A percentile compares a stretch with the other conserved stretches of the same genome.
Evolutionary conservation across 2,113 vertebrate genomes (phyloP).

Genomic region (Strix uralensis): DNA sequence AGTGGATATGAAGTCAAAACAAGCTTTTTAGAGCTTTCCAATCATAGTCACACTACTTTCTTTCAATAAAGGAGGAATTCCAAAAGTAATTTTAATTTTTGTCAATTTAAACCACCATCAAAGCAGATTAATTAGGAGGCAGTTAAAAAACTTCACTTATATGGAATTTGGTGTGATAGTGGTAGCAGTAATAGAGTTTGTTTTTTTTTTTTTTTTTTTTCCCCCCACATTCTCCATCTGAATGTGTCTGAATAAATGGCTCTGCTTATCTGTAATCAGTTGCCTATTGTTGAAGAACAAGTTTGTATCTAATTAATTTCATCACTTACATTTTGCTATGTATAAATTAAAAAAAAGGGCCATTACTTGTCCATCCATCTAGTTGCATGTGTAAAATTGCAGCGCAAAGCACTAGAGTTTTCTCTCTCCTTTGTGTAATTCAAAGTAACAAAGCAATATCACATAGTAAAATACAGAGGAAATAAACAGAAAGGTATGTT

Average conservation of each 20-base stretch:
- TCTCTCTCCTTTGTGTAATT: neutral
- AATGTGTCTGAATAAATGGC: neutral
- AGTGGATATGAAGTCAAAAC: neutral
- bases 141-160: neutral
- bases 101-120: neutral
- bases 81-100: neutral
- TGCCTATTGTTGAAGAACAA: neutral
- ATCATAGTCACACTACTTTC: neutral
- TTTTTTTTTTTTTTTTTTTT: neutral
- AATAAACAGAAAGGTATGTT: neutral
- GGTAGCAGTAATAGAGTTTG: neutral
- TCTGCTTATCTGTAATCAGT: conserved; percentile 1
- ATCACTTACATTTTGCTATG: neutral
- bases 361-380: neutral
- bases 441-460: neutral
- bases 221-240: neutral
- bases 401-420: neutral
- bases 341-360: neutral
- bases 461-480: neutral
- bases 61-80: neutral
- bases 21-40: neutral
- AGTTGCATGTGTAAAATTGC: neutral
- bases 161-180: neutral
- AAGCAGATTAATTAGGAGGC: neutral
- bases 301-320: neutral